These are phyloP conservation scores for Scaptomyza tumidula DNA, from an alignment of 2,888 invertebrate species.

Conservation along the genomic window DNA sequence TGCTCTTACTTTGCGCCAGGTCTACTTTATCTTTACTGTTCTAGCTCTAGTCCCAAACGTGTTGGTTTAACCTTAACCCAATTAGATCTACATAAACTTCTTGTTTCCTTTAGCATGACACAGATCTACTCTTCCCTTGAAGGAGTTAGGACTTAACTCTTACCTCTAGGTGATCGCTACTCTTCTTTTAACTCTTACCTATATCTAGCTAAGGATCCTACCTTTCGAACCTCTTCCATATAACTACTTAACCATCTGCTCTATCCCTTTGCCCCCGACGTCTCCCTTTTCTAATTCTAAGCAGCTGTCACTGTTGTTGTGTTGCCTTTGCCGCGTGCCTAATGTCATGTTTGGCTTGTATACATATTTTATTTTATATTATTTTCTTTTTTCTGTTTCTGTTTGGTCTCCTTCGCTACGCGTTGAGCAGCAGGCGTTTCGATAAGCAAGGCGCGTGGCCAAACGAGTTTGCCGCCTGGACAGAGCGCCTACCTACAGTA, in stretches of 20 bases:
- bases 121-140: too few species aligned
- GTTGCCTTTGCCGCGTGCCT: slow-evolving; percentile 58
- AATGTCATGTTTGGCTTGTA: slow-evolving; percentile 49
- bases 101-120: too few species aligned
- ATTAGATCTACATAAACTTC: too few species aligned
- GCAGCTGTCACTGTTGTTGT: slow-evolving; percentile 51
- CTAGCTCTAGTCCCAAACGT: too few species aligned
- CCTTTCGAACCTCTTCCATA: background rate
- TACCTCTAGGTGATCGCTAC: too few species aligned
- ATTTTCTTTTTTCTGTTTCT: background rate
- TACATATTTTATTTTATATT: slow-evolving; percentile 18
- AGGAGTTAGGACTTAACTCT: too few species aligned
- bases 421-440: slow-evolving; percentile 20
- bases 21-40: too few species aligned
- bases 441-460: slow-evolving; percentile 57
- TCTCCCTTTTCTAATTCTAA: slow-evolving; percentile 42
- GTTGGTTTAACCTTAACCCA: too few species aligned
- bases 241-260: background rate
- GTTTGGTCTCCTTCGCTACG: slow-evolving; percentile 28
- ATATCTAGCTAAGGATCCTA: too few species aligned
- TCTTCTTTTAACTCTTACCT: too few species aligned
- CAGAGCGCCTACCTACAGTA: background rate
- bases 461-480: slow-evolving; percentile 43
- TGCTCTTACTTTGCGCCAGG: too few species aligned
- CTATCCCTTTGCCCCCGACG: background rate